A percentile compares a stretch with the other conserved stretches of the same genome.
Conservation (phyloP, 1,140 invertebrate species). For the Brachionus sp. region DNA sequence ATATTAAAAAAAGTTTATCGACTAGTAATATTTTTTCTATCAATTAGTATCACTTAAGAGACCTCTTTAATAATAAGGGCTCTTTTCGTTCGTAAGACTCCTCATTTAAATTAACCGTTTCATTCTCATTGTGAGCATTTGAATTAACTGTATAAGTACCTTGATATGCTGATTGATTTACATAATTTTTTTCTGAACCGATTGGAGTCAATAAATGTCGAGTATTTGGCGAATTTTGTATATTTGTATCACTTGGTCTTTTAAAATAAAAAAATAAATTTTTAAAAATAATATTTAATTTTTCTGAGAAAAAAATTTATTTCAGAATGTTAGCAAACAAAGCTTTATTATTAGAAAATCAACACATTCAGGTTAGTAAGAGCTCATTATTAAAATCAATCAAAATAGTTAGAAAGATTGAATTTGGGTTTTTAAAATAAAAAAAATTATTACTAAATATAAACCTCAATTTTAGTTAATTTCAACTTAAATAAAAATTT, state of each 20-base stretch:
- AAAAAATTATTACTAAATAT: background rate
- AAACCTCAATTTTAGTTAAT: background rate
- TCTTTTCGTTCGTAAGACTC: conserved; percentile 26
- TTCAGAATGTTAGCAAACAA: background rate
- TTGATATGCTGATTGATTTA: background rate
- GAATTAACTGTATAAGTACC: background rate
- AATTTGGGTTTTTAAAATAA: background rate
- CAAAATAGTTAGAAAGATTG: background rate
- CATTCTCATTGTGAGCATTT: background rate
- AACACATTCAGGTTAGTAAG: background rate
- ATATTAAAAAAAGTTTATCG: background rate
- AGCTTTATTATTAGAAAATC: background rate
- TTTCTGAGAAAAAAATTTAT: background rate
- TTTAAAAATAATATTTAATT: background rate
- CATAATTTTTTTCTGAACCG: background rate
- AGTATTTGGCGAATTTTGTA: background rate
- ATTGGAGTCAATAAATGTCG: background rate
- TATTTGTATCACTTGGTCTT: conserved; percentile 4
- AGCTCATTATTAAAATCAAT: background rate
- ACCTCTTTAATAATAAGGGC: background rate
- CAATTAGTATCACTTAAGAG: background rate
- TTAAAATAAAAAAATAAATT: background rate
- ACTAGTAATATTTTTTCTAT: background rate
- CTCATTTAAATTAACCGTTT: background rate
- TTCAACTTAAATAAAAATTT: conserved; percentile 6